phyloP scores from a whole-genome alignment of 2,888 invertebrate species.

The Tanytarsus gracilentus region DNA sequence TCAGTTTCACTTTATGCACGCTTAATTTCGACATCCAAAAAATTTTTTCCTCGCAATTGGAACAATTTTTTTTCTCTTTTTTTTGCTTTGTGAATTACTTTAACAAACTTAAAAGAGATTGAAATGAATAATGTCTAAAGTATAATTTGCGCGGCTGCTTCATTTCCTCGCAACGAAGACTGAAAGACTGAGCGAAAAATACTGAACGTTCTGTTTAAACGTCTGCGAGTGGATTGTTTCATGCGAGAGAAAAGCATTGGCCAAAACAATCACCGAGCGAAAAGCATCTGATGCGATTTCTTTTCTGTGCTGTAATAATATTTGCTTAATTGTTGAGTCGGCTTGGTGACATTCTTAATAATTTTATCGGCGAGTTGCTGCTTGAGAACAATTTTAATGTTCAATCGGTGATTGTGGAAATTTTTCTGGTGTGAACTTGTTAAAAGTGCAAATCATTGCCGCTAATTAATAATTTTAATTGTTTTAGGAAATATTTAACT shows the following conservation, averaged over 20 bases:
- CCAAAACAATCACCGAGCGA: not conserved
- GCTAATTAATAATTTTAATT: too few relatives aligned
- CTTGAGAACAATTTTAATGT: too few relatives aligned
- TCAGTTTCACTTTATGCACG: not conserved
- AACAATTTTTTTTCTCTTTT: not conserved
- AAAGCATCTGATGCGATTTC: not conserved
- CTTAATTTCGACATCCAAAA: not conserved
- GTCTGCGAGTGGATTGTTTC: not conserved
- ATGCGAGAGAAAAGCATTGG: not conserved
- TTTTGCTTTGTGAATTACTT: not conserved
- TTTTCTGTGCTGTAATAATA: not conserved
- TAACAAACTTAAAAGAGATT: slow-evolving; percentile 3
- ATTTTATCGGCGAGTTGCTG: too few relatives aligned
- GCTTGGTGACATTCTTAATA: not conserved
- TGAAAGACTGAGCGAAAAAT: slow-evolving; percentile 12
- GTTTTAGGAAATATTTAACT: too few relatives aligned
- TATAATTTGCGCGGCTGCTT: not conserved
- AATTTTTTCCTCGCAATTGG: not conserved
- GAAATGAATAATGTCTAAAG: not conserved
- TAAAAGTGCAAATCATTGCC: too few relatives aligned
- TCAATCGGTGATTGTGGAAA: too few relatives aligned
- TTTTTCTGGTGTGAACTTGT: too few relatives aligned
- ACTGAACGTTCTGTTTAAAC: not conserved
- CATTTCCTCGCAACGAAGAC: slow-evolving; percentile 28
- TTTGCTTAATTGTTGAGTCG: not conserved